Conservation (phyloP, 2,113 vertebrate genomes). For the Pelobates fuscus region DNA sequence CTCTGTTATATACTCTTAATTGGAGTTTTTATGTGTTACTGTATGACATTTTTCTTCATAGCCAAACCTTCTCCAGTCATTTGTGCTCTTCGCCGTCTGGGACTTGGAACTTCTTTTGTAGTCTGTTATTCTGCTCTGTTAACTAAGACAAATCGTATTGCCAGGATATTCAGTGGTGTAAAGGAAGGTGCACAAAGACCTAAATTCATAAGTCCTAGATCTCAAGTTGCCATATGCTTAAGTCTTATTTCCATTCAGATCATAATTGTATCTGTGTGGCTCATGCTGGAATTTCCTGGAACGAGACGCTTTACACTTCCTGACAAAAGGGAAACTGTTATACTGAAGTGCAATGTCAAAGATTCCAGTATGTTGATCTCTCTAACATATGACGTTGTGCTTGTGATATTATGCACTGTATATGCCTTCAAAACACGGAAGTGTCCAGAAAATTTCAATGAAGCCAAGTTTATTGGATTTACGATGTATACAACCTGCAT, state of each 20-base stretch:
- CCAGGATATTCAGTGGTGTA: constrained; percentile 92
- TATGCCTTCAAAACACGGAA: constrained; percentile 99
- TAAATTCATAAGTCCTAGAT: constrained; percentile 95
- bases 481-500: constrained; percentile 99
- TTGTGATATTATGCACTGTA: constrained; percentile 96
- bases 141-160: constrained; percentile 98
- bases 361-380: constrained; percentile 98
- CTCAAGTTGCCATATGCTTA: constrained; percentile 97
- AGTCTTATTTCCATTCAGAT: constrained; percentile 93
- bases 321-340: constrained; percentile 94
- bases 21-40: constrained; percentile 93
- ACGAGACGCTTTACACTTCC: constrained; percentile 88
- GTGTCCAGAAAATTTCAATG: constrained; percentile 98
- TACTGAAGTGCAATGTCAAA: constrained; percentile 94
- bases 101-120: constrained; percentile 92
- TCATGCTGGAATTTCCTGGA: constrained; percentile 90
- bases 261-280: constrained; percentile 89
- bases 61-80: constrained; percentile 93
- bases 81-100: constrained; percentile 88
- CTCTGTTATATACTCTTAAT: constrained; percentile 93
- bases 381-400: constrained; percentile 90
- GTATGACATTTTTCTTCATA: constrained; percentile 97
- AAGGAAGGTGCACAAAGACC: constrained; percentile 91
- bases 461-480: constrained; percentile 98
- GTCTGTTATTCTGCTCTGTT: constrained; percentile 95